Conservation (phyloP, 1,140 invertebrate genomes). For the Uloborus diversus region DNA sequence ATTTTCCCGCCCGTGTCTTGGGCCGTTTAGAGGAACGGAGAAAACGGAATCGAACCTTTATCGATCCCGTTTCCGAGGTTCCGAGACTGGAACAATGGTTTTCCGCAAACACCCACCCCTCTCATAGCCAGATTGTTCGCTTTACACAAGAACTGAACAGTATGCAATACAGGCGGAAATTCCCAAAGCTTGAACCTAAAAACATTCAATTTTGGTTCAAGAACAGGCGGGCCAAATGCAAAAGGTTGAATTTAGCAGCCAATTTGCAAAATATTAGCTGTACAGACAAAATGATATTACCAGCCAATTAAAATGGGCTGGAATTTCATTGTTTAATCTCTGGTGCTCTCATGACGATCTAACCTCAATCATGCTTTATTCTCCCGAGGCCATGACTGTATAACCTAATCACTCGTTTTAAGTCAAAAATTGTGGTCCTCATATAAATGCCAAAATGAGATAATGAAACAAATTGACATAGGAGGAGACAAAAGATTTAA, state of each 20-base stretch:
- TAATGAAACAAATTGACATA: neutral
- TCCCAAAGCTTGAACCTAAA: constrained; percentile 94
- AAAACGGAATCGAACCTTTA: constrained; percentile 91
- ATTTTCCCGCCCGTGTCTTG: constrained; percentile 19
- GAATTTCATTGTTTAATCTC: neutral
- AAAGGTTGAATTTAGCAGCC: constrained; percentile 81
- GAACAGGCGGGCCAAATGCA: constrained; percentile 93
- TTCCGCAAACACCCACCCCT: constrained; percentile 95
- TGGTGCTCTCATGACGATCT: constrained; percentile 41
- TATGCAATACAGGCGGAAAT: constrained; percentile 92
- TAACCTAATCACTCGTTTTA: no score
- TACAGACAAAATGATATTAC: constrained; percentile 26
- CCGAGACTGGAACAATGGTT: constrained; percentile 97
- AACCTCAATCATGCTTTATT: constrained; percentile 25
- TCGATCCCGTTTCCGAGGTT: constrained; percentile 97
- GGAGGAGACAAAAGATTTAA: neutral
- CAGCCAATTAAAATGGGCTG: constrained; percentile 7
- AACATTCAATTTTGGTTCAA: constrained; percentile 95
- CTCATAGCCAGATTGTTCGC: constrained; percentile 94
- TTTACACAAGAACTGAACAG: constrained; percentile 94
- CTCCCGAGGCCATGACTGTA: neutral
- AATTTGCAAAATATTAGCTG: constrained; percentile 34
- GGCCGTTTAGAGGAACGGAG: constrained; percentile 48
- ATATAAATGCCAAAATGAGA: neutral
- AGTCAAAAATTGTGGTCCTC: neutral